Evolutionary conservation across 2,113 vertebrate species (phyloP), one percentile per base, ranked within the genome.

Genomic region (Anhinga anhinga): DNA sequence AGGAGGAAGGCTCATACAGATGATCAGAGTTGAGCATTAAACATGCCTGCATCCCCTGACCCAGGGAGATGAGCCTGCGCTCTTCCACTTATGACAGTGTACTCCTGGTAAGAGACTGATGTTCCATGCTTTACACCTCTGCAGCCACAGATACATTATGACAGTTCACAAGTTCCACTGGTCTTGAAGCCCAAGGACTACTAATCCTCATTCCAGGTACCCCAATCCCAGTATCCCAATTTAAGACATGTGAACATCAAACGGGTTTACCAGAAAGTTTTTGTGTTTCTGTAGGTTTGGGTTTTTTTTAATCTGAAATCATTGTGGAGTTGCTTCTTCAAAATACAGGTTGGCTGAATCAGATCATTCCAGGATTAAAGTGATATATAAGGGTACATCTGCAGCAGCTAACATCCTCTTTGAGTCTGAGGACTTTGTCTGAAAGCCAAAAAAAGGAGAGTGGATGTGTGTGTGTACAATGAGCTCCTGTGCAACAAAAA

Each of bases 11-110:
- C 36, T 62, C 62, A 13, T 34, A 53, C 8, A 36, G 61, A 32
- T 62, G 38, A 36, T 66, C 30, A 49, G n/a, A 32, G 16, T 6
- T 40, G 55, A 36, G 7, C 50, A 34, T 15, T 65, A 59, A 65
- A 59, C 23, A 34, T 45, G 26, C 7, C 13, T 30, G 19, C 36
- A 50, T 34, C 8, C 32, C 26, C 20, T 71, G 52, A 7, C 7
- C 13, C 63, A 36, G 0, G 0, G 62, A 80, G 25, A 14, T 5
- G 50, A 42, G 20, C 2, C 1, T 63, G 36, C 67, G 14, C 30
- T 67, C 26, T 80, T 73, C 52, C 29, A 25, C 16, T 50, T 27
- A 30, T 36, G 32, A 36, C 32, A 69, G 20, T 10, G 7, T 11
- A 7, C 12, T 73, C 53, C 42, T 50, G 40, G 40, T 38, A 9